Conservation (phyloP, 2,888 invertebrate genomes). For the Argynnis bischoffii region DNA sequence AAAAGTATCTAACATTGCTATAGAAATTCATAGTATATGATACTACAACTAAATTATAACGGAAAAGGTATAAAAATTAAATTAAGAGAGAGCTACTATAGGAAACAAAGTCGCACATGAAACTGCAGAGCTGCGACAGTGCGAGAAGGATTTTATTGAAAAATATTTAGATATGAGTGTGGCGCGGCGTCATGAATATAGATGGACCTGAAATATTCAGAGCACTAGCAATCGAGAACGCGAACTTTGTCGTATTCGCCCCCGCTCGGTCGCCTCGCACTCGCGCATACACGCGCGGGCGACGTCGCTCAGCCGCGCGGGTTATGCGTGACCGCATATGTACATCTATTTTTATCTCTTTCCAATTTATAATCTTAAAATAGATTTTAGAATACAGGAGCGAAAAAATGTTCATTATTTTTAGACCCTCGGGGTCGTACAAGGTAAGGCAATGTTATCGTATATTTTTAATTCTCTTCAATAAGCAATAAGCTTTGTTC, state of each 20-base stretch:
- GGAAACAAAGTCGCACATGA: neutral
- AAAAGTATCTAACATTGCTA: too few species aligned
- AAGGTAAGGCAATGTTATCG: too few species aligned
- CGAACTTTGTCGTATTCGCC: slow-evolving; percentile 16
- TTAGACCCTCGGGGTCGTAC: too few species aligned
- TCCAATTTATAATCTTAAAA: too few species aligned
- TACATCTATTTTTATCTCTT: too few species aligned
- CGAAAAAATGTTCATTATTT: too few species aligned
- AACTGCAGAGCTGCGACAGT: slow-evolving; percentile 15
- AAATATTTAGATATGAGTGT: slow-evolving; percentile 21
- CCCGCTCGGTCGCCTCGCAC: neutral
- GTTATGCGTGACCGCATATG: too few species aligned
- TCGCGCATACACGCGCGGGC: neutral
- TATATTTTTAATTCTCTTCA: too few species aligned
- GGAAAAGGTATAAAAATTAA: neutral
- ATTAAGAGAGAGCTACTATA: neutral
- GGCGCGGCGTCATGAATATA: slow-evolving; percentile 19
- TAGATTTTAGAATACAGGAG: too few species aligned
- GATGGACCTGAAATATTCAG: slow-evolving; percentile 15
- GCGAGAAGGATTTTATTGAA: slow-evolving; percentile 18
- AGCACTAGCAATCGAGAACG: slow-evolving; percentile 18
- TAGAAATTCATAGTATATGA: too few species aligned
- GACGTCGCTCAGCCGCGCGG: neutral
- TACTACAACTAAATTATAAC: too few species aligned
- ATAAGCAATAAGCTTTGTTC: too few species aligned